phyloP scores from a whole-genome alignment of 2,797 vertebrate genomes.

The Cirrhinus mrigala region DNA sequence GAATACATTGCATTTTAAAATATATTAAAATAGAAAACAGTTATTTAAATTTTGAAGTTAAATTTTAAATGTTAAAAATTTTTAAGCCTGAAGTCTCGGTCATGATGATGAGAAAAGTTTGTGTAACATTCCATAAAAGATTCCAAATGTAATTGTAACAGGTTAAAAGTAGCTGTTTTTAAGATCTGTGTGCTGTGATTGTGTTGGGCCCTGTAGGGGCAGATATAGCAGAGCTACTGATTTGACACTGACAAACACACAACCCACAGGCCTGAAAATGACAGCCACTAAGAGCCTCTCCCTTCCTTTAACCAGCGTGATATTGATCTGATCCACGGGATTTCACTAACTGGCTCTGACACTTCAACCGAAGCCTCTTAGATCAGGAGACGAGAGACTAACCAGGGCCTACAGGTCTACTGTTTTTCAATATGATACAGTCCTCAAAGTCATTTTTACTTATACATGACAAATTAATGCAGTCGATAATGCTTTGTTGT shows the following conservation, averaged over 20 bases:
- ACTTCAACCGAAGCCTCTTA: constrained; percentile 33
- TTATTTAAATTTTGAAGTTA: too few relatives aligned
- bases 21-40: too few relatives aligned
- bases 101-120: background rate
- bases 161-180: constrained; percentile 13
- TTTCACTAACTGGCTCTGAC: constrained; percentile 37
- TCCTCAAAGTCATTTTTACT: constrained; percentile 11
- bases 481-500: background rate
- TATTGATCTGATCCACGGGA: constrained; percentile 63
- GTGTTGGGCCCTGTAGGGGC: constrained; percentile 18
- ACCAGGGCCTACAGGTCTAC: constrained; percentile 31
- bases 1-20: background rate
- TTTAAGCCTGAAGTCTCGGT: background rate
- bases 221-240: constrained; percentile 65
- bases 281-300: constrained; percentile 53
- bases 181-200: constrained; percentile 21
- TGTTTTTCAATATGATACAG: constrained; percentile 32
- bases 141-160: background rate
- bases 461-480: constrained; percentile 7
- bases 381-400: constrained; percentile 29
- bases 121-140: background rate
- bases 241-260: constrained; percentile 59
- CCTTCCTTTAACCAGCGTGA: constrained; percentile 50
- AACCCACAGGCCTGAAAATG: constrained; percentile 57
- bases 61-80: too few relatives aligned